These are phyloP conservation scores for Hemicordylus capensis DNA, from an alignment of 2,113 vertebrate genomes.

Conservation along the genomic window DNA sequence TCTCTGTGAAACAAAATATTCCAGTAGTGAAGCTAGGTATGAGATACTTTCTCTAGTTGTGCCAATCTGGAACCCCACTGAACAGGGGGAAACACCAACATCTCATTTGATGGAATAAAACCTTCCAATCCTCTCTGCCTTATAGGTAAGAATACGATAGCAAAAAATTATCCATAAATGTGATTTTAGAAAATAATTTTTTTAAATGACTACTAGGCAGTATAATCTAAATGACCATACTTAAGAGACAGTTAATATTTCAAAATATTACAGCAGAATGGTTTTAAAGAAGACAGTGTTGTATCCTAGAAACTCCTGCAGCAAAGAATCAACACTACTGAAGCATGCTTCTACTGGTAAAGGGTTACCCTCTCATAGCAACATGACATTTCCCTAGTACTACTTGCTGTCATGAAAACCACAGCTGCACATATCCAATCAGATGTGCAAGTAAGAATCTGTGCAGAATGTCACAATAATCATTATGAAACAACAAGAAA, in stretches of 20 bases:
- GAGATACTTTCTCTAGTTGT: background rate
- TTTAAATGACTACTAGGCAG: background rate
- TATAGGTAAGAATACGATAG: background rate
- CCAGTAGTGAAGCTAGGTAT: too few relatives aligned
- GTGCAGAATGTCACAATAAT: constrained; percentile 70
- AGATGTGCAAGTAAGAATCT: constrained; percentile 62
- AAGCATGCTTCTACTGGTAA: constrained; percentile 68
- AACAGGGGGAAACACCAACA: background rate
- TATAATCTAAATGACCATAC: background rate
- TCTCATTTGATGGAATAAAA: background rate
- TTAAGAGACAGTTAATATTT: background rate
- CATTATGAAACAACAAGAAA: constrained; percentile 68
- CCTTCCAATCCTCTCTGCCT: background rate
- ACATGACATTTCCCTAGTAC: constrained; percentile 56
- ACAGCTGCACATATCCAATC: constrained; percentile 53
- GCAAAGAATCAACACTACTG: constrained; percentile 57
- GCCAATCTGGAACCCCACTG: background rate
- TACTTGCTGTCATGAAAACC: constrained; percentile 68
- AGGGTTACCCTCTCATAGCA: constrained; percentile 62
- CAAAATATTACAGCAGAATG: constrained; percentile 40
- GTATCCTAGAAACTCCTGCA: constrained; percentile 53
- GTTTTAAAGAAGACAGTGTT: constrained; percentile 49
- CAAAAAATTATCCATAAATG: constrained; percentile 39
- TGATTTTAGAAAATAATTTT: constrained; percentile 43
- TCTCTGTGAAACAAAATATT: too few relatives aligned